phyloP scores from a whole-genome alignment of 2,888 invertebrate genomes.

The Amitus sp. region DNA sequence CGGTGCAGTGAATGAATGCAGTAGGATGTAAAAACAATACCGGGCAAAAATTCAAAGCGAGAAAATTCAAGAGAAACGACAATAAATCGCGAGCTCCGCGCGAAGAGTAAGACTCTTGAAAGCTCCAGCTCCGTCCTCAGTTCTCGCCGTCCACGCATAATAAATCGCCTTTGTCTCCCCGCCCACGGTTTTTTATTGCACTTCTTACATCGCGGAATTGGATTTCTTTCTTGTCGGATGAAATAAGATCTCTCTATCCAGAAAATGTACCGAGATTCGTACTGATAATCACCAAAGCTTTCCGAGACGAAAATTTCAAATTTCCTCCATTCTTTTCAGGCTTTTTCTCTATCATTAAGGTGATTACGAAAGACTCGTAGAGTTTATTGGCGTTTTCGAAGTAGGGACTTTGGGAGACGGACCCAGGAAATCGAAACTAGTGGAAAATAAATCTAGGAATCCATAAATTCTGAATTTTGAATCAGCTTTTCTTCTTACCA shows the following conservation, averaged over 20 bases:
- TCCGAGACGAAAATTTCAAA: no score
- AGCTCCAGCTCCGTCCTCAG: constrained; percentile 28
- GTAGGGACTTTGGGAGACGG: no score
- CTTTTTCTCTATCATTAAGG: no score
- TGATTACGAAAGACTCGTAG: no score
- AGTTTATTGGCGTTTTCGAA: no score
- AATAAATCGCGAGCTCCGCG: constrained; percentile 43
- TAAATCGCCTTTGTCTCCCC: constrained; percentile 46
- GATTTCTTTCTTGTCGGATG: constrained; percentile 10
- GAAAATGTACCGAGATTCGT: background rate
- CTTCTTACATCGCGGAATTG: constrained; percentile 6
- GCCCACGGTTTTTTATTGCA: constrained; percentile 4
- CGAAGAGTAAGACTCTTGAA: constrained; percentile 29
- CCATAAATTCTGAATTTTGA: no score
- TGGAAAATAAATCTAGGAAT: no score
- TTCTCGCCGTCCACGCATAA: constrained; percentile 48
- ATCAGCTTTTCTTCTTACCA: no score
- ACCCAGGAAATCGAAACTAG: no score
- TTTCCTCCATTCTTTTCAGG: no score
- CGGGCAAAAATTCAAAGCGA: constrained; percentile 34
- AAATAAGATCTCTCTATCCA: background rate
- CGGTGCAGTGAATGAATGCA: constrained; percentile 5
- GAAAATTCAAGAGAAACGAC: constrained; percentile 41
- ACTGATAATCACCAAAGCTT: background rate
- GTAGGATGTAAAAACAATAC: constrained; percentile 18